A percentile compares a stretch with the other conserved stretches of the same genome.
These are phyloP conservation scores for Cacatua alba DNA, from an alignment of 2,113 vertebrate genomes.

Conservation along the genomic window DNA sequence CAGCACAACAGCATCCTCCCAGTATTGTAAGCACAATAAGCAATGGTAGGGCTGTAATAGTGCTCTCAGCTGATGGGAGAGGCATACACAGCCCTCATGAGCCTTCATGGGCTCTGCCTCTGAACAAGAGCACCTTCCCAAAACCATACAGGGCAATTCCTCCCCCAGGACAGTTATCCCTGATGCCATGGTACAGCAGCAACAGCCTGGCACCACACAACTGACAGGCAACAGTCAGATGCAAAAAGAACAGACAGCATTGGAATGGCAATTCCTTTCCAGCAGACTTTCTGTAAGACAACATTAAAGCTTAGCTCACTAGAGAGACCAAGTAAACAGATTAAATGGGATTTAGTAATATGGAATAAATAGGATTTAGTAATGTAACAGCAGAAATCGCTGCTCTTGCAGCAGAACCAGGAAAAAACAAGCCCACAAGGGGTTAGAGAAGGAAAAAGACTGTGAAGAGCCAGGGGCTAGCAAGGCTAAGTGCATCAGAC, in stretches of 20 bases:
- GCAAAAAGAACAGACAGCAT: not conserved
- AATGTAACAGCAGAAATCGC: not conserved
- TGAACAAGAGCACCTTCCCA: not conserved
- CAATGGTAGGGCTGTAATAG: rapidly evolving
- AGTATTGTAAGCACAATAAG: rapidly evolving
- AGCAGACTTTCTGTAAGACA: not conserved
- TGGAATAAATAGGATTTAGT: conserved; percentile 46
- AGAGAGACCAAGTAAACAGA: not conserved
- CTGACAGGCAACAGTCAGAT: not conserved
- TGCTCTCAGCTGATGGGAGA: not conserved
- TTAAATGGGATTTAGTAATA: conserved; percentile 55
- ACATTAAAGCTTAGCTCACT: not conserved
- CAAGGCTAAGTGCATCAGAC: not conserved
- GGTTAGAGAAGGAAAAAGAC: not conserved
- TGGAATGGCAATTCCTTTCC: not conserved
- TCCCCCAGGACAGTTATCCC: not conserved
- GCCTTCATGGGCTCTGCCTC: not conserved
- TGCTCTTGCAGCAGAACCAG: not conserved
- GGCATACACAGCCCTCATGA: not conserved
- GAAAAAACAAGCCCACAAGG: not conserved
- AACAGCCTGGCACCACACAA: not conserved
- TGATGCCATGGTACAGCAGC: rapidly evolving
- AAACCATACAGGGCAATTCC: not conserved
- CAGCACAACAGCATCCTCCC: not conserved
- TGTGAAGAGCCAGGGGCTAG: not conserved